These are phyloP conservation scores for Mimumesa dahlbomi DNA, from an alignment of 2,888 invertebrate species.

Conservation along the genomic window DNA sequence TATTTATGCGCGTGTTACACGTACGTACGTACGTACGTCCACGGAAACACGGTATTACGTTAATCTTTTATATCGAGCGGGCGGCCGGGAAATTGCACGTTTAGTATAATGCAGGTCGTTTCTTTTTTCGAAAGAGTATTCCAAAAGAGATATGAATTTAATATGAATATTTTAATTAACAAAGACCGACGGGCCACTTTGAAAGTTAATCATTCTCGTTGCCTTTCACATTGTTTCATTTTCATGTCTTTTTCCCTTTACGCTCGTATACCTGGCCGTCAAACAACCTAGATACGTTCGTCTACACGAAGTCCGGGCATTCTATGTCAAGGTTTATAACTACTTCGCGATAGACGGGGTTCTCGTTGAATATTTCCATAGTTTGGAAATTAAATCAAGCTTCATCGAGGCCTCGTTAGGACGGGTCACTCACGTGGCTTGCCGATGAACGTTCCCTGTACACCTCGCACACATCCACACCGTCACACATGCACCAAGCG, in stretches of 20 bases:
- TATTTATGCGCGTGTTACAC: constrained; percentile 16
- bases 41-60: constrained; percentile 31
- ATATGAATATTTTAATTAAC: not conserved
- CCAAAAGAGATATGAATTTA: too few species aligned
- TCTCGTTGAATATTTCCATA: constrained; percentile 10
- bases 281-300: not conserved
- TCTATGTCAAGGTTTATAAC: constrained; percentile 31
- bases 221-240: too few species aligned
- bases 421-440: not conserved
- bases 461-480: not conserved
- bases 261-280: too few species aligned
- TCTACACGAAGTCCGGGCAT: constrained; percentile 3
- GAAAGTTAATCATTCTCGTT: too few species aligned
- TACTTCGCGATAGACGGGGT: not conserved
- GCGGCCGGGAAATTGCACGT: constrained; percentile 9
- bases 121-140: too few species aligned
- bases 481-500: too few species aligned
- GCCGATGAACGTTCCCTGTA: not conserved
- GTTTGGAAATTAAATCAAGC: constrained; percentile 26
- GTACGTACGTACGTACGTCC: not conserved
- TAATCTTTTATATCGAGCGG: constrained; percentile 41
- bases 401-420: constrained; percentile 27
- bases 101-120: not conserved
- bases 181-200: not conserved
- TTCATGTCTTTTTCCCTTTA: too few species aligned